Percentiles rank a stretch among this genome's conserved stretches.
Evolutionary conservation across 2,888 invertebrate genomes (phyloP).

Genomic region (Heterodera filipjevi): DNA sequence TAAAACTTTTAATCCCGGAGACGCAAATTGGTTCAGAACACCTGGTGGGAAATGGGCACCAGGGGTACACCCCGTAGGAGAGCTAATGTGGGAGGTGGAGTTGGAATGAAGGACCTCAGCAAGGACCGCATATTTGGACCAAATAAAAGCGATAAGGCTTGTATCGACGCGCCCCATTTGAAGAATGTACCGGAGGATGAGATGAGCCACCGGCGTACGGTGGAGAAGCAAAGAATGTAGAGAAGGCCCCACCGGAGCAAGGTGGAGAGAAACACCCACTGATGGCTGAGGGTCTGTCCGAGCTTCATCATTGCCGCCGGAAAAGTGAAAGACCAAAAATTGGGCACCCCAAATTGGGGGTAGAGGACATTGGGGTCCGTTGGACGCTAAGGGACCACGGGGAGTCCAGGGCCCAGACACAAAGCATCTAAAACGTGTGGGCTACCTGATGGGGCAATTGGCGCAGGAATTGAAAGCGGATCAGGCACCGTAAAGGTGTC

Average conservation of each 20-base stretch:
- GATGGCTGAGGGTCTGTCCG: too few relatives aligned
- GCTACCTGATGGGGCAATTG: not conserved
- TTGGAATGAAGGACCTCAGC: not conserved
- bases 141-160: not conserved
- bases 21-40: not conserved
- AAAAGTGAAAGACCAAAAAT: not conserved
- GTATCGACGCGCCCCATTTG: not conserved
- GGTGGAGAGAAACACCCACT: not conserved
- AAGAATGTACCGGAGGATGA: not conserved
- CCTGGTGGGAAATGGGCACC: not conserved
- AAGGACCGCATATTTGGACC: not conserved
- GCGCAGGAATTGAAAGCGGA: not conserved
- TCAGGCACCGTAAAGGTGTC: not conserved
- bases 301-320: too few relatives aligned
- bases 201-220: not conserved
- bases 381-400: not conserved
- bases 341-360: not conserved
- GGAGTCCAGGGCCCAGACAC: not conserved
- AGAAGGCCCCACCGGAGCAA: not conserved
- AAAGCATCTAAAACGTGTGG: not conserved
- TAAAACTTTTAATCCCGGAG: not conserved
- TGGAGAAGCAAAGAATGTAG: not conserved
- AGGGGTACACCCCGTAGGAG: not conserved
- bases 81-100: not conserved
- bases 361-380: not conserved